These are phyloP conservation scores for Palaemon carinicauda DNA, from an alignment of 1,140 invertebrate species.

Conservation along the genomic window DNA sequence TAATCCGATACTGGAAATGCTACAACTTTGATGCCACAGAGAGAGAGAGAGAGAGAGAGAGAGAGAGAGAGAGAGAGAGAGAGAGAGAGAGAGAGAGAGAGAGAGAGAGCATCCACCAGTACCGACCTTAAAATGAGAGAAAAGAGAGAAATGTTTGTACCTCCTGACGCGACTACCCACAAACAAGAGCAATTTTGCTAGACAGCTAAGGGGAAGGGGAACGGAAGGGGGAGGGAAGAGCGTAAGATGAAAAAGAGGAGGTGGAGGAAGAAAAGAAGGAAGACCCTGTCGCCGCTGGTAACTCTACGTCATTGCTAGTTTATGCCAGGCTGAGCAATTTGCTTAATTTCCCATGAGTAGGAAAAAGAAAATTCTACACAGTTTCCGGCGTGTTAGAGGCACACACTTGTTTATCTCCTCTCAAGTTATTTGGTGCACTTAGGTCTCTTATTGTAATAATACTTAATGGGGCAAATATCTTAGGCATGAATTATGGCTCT, in stretches of 20 bases:
- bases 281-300: neutral
- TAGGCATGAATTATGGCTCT: too few species aligned
- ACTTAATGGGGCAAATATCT: neutral
- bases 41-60: slow-evolving; percentile 14
- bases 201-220: neutral
- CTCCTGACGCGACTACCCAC: too few species aligned
- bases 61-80: neutral
- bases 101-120: neutral
- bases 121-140: neutral
- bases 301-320: slow-evolving; percentile 43
- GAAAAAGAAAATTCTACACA: neutral
- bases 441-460: neutral
- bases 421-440: too few species aligned
- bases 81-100: neutral
- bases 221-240: neutral
- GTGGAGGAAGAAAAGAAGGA: neutral
- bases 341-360: slow-evolving; percentile 55
- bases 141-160: neutral
- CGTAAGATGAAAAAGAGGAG: neutral
- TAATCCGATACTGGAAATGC: too few species aligned
- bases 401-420: neutral
- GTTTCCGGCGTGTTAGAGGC: neutral
- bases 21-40: neutral
- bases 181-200: neutral
- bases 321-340: slow-evolving; percentile 49